Base-by-base conservation (phyloP, 1,140 invertebrate species). In the Phymorhynchus buccinoides region DNA sequence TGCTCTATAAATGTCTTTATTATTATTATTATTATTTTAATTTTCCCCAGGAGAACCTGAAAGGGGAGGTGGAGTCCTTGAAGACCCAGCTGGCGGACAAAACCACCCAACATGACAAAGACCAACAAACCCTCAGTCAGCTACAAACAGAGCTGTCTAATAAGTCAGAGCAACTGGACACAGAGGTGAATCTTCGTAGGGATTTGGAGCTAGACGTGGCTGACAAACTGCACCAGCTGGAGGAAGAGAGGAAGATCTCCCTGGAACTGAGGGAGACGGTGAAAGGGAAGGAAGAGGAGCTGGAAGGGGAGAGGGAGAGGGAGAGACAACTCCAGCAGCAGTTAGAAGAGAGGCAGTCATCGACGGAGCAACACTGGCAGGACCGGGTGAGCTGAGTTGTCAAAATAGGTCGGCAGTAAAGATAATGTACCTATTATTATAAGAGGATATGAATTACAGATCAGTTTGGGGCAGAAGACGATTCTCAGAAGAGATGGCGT, bases 51-150 rank as follows among this genome's bases (percentile, higher is more conserved):
- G 84, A 56, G 18, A 37, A 18, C 14, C 42, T 84, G 9, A 84
- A 83, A 56, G 84, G 66, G 16, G 85, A 88, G 84, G 9, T 89
- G 39, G 18, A 66, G 62, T 73, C 71, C 1, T 80, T 88, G 42
- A 56, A 86, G 84, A 22, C 68, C 18, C 37, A 85, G 80, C 32
- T 89, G 7, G 27, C 84, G 66, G 86, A 86, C 79, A 30, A 85
- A 62, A 86, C 88, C 37, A 30, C 41, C 41, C 75, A 87, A 32
- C 44, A 86, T 41, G 52, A 88, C 42, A 83, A 83, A 42, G 66
- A 83, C 27, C 48, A 85, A 44, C 56, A 89, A n/a, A 77, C 78
- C 6, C 41, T 35, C 18, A 14, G n/a, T 14, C 83, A 88, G 52
- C 77, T 89, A 62, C 78, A 88, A 62, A 48, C 35, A 12, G 66